Evolutionary conservation across 2,888 invertebrate genomes (phyloP).

Genomic region (Orgyia antiqua): DNA sequence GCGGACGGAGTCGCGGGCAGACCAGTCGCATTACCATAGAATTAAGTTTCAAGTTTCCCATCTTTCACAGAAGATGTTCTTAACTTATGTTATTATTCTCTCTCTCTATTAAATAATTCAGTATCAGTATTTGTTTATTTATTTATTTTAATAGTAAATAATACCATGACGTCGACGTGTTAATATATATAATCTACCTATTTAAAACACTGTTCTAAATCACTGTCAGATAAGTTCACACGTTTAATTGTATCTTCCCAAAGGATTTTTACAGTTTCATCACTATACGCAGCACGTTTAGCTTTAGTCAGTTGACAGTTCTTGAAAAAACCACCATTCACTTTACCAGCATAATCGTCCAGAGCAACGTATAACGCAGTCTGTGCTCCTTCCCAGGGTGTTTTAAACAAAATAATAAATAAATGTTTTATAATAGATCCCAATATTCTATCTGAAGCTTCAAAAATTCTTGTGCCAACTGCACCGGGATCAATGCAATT

Average conservation of each 20-base stretch:
- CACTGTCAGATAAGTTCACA: slow-evolving; percentile 18
- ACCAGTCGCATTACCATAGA: too few species aligned
- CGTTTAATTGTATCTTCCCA: slow-evolving; percentile 30
- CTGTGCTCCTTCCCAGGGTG: slow-evolving; percentile 21
- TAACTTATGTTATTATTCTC: too few species aligned
- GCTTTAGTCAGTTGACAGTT: slow-evolving; percentile 81
- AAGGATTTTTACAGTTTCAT: slow-evolving; percentile 42
- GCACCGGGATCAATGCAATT: slow-evolving; percentile 90
- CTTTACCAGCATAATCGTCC: slow-evolving; percentile 17
- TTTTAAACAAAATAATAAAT: slow-evolving; percentile 45
- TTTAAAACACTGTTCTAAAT: slow-evolving; percentile 14
- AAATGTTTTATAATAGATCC: slow-evolving; percentile 67
- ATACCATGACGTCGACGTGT: too few species aligned
- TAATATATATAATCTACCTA: too few species aligned
- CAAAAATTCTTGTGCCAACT: slow-evolving; percentile 86
- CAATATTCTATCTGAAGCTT: slow-evolving; percentile 50
- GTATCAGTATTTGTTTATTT: too few species aligned
- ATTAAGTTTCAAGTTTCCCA: too few species aligned
- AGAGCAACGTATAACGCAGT: slow-evolving; percentile 23
- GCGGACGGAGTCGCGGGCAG: too few species aligned
- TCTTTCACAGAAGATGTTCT: too few species aligned
- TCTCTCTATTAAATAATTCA: too few species aligned
- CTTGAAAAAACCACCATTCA: slow-evolving; percentile 78
- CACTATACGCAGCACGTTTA: slow-evolving; percentile 77
- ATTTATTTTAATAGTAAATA: too few species aligned